Base-by-base conservation (phyloP, 1,140 invertebrate genomes). In the Eriosoma lanigerum region DNA sequence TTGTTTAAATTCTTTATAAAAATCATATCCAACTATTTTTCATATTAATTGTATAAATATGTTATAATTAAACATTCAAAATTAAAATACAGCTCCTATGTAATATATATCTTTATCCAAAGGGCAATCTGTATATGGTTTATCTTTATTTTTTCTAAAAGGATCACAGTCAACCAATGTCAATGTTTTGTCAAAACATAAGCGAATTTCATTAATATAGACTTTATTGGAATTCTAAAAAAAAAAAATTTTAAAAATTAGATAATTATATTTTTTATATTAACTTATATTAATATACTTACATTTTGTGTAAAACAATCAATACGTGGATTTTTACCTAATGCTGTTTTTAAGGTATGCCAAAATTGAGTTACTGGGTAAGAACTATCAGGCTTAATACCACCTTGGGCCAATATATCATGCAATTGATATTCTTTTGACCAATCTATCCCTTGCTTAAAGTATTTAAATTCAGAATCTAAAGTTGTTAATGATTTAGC, bases 381-480 rank as follows among this genome's bases (percentile, higher is more conserved):
- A 46, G 38, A 24, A 26, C 24, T 38, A 62, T 62, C 26, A 19
- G 75, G 52, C 0, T 48, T 24, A 48, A 78, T 78, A 19, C 56
- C 44, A 17, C 75, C 75, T 26, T 78, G 9, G 4, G 44, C 32
- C 15, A 78, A 60, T 78, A 78, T 19, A 48, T 78, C 38, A 4
- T 1, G 62, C 17, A 78, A 48, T 62, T 9, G 17, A n/a, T 78
- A 78, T 46, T 78, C 13, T 44, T 60, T 78, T 2, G 54, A 60
- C 87, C 91, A 90, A 17, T 88, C 84, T 2, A 95, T 83, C 0
- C 91, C 93, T 82, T 89, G 86, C 1, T 85, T 83, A 82, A 95
- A 95, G 84, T 94, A 95, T 84, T 93, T 93, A 0, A 88, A 83
- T 84, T 94, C 90, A 9, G 87, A 89, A 82, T 91, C 88, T 1